These are phyloP conservation scores for Hexactinellida sp. DNA, from an alignment of 37 sponge, comb jelly and placozoan species.

Conservation along the genomic window DNA sequence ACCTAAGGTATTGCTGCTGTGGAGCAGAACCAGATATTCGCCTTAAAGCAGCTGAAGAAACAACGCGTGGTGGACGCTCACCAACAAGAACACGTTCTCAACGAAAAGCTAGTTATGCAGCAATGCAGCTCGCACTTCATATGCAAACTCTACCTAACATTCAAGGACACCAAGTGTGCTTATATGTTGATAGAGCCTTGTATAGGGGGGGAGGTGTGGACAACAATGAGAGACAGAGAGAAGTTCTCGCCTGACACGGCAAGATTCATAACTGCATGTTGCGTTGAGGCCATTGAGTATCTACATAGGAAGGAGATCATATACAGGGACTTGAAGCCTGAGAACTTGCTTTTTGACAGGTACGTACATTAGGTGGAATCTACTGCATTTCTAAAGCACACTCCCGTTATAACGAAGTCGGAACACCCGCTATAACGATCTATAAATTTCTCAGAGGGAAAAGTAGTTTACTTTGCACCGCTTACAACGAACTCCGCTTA, in stretches of 20 bases:
- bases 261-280: not conserved
- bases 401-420: no score
- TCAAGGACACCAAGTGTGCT: slow-evolving; percentile 26
- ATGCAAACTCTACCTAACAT: slow-evolving; percentile 28
- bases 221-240: slow-evolving; percentile 32
- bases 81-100: slow-evolving; percentile 38
- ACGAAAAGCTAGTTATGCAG: slow-evolving; percentile 30
- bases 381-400: no score
- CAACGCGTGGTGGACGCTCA: slow-evolving; percentile 37
- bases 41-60: slow-evolving; percentile 41
- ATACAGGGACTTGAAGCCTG: not conserved
- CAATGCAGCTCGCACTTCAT: slow-evolving; percentile 32
- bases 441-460: no score
- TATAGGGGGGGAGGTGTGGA: slow-evolving; percentile 36
- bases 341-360: not conserved
- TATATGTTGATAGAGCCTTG: slow-evolving; percentile 37
- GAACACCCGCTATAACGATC: no score
- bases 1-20: not conserved
- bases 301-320: not conserved
- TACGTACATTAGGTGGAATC: no score
- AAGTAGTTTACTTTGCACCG: no score
- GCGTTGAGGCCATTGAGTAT: not conserved
- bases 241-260: slow-evolving; percentile 6
- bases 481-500: no score
- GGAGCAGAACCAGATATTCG: slow-evolving; percentile 27